Evolutionary conservation across 2,888 invertebrate species (phyloP).

Genomic region (Synergus japonicus): DNA sequence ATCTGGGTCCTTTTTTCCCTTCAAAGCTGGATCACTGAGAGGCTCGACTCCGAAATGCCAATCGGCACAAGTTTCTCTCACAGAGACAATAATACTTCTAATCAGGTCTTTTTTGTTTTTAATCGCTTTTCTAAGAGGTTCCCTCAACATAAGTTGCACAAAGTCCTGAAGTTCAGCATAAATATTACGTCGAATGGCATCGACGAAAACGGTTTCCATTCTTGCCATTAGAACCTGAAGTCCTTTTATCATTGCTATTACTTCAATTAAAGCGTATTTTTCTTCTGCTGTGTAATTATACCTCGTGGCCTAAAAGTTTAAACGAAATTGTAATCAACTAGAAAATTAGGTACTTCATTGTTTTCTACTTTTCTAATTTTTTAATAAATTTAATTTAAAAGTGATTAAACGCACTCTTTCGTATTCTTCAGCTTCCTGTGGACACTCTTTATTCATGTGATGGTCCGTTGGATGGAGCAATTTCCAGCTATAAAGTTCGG

Average conservation of each 20-base stretch:
- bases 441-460: slow-evolving; percentile 96
- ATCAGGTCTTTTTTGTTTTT: slow-evolving; percentile 99
- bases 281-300: slow-evolving; percentile 99
- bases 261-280: slow-evolving; percentile 98
- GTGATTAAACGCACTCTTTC: slow-evolving; percentile 84
- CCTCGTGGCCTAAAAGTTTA: slow-evolving; percentile 86
- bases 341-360: too few species aligned
- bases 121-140: slow-evolving; percentile 96
- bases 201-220: slow-evolving; percentile 97
- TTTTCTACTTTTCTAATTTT: neutral
- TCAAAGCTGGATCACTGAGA: slow-evolving; percentile 92
- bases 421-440: slow-evolving; percentile 98
- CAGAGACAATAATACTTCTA: slow-evolving; percentile 95
- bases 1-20: slow-evolving; percentile 96
- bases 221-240: slow-evolving; percentile 97
- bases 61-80: slow-evolving; percentile 98
- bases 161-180: slow-evolving; percentile 98
- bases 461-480: slow-evolving; percentile 98
- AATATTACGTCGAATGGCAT: slow-evolving; percentile 93
- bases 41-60: slow-evolving; percentile 96
- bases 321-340: neutral
- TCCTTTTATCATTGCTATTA: slow-evolving; percentile 99
- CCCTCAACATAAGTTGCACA: slow-evolving; percentile 91
- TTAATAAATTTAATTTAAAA: neutral
- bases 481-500: slow-evolving; percentile 98